These are phyloP conservation scores for Sinhomidia bicolor DNA, from an alignment of 2,888 invertebrate genomes.

Conservation along the genomic window DNA sequence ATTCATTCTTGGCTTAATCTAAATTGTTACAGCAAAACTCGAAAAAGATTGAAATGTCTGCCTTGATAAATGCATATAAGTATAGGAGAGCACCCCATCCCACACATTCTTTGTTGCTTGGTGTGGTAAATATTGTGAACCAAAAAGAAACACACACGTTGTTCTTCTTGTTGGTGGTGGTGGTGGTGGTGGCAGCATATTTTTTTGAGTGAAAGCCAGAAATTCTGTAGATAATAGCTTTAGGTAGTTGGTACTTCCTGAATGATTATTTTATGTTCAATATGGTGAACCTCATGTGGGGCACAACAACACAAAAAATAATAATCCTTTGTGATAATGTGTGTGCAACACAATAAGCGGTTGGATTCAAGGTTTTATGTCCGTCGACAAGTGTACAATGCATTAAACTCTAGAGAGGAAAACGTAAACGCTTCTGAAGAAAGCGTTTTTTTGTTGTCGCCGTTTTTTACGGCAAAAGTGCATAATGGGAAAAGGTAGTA, in stretches of 20 bases:
- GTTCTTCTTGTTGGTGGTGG: no score
- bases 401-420: neutral
- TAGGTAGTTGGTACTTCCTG: constrained; percentile 44
- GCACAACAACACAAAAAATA: neutral
- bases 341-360: no score
- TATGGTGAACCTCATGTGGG: constrained; percentile 40
- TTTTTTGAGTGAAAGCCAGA: constrained; percentile 54
- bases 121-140: neutral
- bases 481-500: no score
- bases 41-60: constrained; percentile 46
- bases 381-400: constrained; percentile 4
- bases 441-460: neutral
- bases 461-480: neutral
- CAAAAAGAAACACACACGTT: neutral
- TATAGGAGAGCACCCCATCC: neutral
- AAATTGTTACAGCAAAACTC: constrained; percentile 23
- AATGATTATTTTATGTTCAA: constrained; percentile 24
- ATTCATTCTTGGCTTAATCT: neutral
- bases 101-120: neutral
- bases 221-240: constrained; percentile 43
- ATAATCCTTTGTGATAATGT: neutral
- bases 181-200: neutral
- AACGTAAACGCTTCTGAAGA: no score
- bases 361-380: constrained; percentile 8
- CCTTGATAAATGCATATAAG: constrained; percentile 12